Base-by-base conservation (phyloP, 2,888 invertebrate species). In the Gerris lacustris region DNA sequence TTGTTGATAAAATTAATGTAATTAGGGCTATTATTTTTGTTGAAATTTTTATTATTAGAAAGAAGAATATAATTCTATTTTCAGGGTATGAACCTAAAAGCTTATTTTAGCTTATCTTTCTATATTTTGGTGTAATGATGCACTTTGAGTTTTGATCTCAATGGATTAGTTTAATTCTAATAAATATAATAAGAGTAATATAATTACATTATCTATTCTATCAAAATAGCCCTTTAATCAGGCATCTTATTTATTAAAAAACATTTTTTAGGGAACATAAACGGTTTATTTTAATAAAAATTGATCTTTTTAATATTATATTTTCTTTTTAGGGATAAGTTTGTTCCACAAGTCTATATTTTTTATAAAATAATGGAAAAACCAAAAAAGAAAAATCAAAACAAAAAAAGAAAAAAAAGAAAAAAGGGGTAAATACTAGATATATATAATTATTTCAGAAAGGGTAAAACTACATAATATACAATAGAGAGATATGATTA, bases 141-240 rank as follows among this genome's bases (percentile, higher is more conserved):
- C 85, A 86, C 83, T 81, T 80, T 82, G 84, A 79, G 82, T 85
- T 86, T 86, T 86, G 84, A 85, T 82, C 79, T 79, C 85, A 83
- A 82, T 78, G 80, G 84, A 74, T 82, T 84, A 84, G 84, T 84
- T 85, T 84, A 79, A 85, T 83, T 85, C 84, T 84, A 82, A 83
- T 67, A 66, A 11, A 45, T 45, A 31, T 64, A 64, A 64, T 64
- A 47, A 64, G 64, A 64, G 64, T 31, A 64, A 64, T 64, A 64
- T 64, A 17, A 17, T 45, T 64, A 18, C 17, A 64, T 64, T 64
- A 17, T 64, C 64, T 15, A 64, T 64, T 64, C 64, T 64, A 64
- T 64, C 64, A 64, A 64, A 64, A 64, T 64, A 64, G 64, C 18
- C 64, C 64, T 64, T 64, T 64, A 64, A 17, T 64, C 64, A 64